Evolutionary conservation across 2,797 vertebrate genomes (phyloP), one percentile per base, ranked within the genome.

Genomic region (Oreortyx pictus): DNA sequence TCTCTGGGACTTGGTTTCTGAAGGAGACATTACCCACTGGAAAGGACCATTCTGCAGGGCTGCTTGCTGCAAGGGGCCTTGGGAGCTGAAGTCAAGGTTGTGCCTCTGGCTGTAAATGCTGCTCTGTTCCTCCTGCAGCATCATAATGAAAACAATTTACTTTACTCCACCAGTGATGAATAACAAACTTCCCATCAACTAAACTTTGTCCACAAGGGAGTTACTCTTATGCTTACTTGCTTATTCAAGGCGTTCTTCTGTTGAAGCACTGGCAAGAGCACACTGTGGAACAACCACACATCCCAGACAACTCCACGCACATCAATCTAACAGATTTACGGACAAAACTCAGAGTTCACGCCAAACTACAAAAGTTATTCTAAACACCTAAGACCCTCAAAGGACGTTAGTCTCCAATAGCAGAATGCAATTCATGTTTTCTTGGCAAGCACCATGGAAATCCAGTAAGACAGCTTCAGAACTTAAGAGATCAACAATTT

Each of bases 51-150:
- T 43, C 47, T 47, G n/a, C 41, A 87, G 16, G 23, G 23, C 17
- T 44, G 14, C 24, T 16, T 61, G 16, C 37, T 67, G 11, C 9
- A 71, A 73, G 33, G 46, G 3, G 54, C 16, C 7, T 17, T 62
- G 25, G n/a, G 39, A 68, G 74, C 13, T 33, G 19, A 3, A 82
- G 29, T 44, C 9, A 84, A 39, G 33, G 33, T 20, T 60, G 2
- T 0, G 1, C 39, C 29, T 10, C 29, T 2, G 5, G 12, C 1
- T 1, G 50, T 33, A 73, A n/a, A 60, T 1, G 1, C 6, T 31
- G 37, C 31, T 74, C 41, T 83, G 43, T 78, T 82, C n/a, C 39
- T 47, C 13, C 57, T 72, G 31, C 49, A 62, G 46, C 8, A 66
- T 17, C 56, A 62, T 78, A 88, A 66, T 3, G 23, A 74, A 84